phyloP scores from a whole-genome alignment of 2,797 vertebrate genomes.

The Xenopus petersii region DNA sequence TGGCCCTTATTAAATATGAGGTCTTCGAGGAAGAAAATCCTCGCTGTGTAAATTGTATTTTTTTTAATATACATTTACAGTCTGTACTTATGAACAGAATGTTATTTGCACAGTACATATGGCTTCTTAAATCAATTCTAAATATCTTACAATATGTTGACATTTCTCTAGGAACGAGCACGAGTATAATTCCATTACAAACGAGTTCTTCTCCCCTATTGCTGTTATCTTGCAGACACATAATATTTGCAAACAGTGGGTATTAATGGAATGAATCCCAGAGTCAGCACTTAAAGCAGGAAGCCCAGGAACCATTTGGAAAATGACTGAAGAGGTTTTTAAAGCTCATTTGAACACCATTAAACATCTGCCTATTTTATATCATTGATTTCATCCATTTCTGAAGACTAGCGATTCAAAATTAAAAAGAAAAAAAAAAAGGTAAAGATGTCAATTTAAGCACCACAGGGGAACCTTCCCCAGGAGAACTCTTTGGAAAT shows the following conservation, averaged over 20 bases:
- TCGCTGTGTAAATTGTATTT: neutral
- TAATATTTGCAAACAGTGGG: constrained; percentile 62
- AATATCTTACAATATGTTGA: constrained; percentile 23
- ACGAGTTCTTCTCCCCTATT: constrained; percentile 58
- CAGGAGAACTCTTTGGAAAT: constrained; percentile 64
- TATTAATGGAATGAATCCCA: constrained; percentile 68
- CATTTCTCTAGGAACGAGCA: constrained; percentile 51
- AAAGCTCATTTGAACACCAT: constrained; percentile 77
- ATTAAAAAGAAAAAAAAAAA: constrained; percentile 45
- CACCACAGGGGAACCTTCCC: constrained; percentile 62
- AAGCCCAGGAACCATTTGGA: constrained; percentile 63
- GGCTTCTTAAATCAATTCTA: constrained; percentile 11
- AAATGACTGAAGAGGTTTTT: constrained; percentile 71
- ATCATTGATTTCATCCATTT: constrained; percentile 73
- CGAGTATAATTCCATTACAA: constrained; percentile 58
- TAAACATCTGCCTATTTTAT: constrained; percentile 85
- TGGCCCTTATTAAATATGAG: neutral
- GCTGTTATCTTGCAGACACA: constrained; percentile 60
- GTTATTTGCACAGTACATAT: neutral
- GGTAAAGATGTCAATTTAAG: constrained; percentile 70
- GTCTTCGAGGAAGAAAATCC: neutral
- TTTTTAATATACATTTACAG: neutral
- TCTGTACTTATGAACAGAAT: neutral
- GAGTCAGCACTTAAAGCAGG: constrained; percentile 64
- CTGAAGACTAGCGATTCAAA: constrained; percentile 63